phyloP scores from a whole-genome alignment of 2,113 vertebrate species.

The Cygnus atratus region DNA sequence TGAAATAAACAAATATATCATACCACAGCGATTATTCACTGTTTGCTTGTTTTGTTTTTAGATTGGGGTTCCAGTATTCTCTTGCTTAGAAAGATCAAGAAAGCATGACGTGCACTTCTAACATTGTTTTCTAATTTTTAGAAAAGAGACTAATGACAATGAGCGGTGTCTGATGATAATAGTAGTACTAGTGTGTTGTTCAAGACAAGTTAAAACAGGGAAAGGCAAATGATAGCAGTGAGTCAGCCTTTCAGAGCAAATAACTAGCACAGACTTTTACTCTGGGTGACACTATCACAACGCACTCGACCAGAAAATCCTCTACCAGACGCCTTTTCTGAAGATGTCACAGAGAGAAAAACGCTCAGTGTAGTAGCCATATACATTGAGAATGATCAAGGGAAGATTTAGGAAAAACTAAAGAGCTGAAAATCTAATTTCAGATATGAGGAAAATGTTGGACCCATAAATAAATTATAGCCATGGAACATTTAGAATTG shows the following conservation, averaged over 20 bases:
- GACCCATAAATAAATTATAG: conserved; percentile 60
- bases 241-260: conserved; percentile 28
- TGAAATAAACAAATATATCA: not conserved
- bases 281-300: conserved; percentile 19
- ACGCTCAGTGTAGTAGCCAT: not conserved
- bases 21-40: not conserved
- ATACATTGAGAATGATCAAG: not conserved
- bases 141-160: not conserved
- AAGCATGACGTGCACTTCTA: not conserved
- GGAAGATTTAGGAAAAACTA: not conserved
- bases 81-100: not conserved
- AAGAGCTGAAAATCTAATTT: conserved; percentile 49
- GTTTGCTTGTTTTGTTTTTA: not conserved
- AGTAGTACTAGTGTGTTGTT: not conserved
- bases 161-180: not conserved
- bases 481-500: conserved; percentile 34
- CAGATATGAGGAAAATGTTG: conserved; percentile 27
- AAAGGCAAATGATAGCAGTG: not conserved
- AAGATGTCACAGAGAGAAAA: not conserved
- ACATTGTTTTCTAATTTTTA: not conserved
- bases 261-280: not conserved
- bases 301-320: not conserved
- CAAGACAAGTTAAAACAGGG: not conserved
- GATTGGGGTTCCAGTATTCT: not conserved
- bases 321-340: not conserved